These are phyloP conservation scores for Leptopilina boulardi DNA, from an alignment of 1,140 invertebrate species.

Conservation along the genomic window DNA sequence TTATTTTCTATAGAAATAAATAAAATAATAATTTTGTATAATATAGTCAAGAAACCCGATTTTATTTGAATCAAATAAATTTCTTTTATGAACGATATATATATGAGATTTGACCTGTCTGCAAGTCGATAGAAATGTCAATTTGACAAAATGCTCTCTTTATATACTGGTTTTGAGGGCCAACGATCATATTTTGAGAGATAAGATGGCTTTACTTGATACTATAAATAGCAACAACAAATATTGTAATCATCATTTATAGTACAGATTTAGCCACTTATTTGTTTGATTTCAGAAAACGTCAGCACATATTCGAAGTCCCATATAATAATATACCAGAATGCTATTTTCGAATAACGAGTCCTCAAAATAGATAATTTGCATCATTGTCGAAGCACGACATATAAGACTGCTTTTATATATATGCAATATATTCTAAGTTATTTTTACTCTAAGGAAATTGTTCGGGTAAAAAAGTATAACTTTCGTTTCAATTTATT, in stretches of 20 bases:
- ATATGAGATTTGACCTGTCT: not conserved
- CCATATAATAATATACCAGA: conserved; percentile 24
- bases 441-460: no score
- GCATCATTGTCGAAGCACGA: not conserved
- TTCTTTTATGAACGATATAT: no score
- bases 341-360: conserved; percentile 19
- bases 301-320: not conserved
- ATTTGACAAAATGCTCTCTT: not conserved
- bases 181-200: conserved; percentile 27
- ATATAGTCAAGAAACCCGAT: no score
- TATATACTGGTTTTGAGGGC: not conserved
- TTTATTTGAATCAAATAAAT: no score
- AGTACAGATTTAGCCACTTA: conserved; percentile 9
- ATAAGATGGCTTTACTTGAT: not conserved
- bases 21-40: no score
- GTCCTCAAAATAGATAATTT: conserved; percentile 1
- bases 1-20: no score
- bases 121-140: not conserved
- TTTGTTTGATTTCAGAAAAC: not conserved
- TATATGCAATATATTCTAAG: no score
- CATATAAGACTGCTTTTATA: not conserved
- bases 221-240: not conserved
- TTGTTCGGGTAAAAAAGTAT: no score
- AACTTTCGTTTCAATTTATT: no score
- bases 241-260: conserved; percentile 6